A percentile compares a stretch with the other conserved stretches of the same genome.
Evolutionary conservation across 2,888 invertebrate genomes (phyloP).

Genomic region (Sinohyriopsis cumingii): DNA sequence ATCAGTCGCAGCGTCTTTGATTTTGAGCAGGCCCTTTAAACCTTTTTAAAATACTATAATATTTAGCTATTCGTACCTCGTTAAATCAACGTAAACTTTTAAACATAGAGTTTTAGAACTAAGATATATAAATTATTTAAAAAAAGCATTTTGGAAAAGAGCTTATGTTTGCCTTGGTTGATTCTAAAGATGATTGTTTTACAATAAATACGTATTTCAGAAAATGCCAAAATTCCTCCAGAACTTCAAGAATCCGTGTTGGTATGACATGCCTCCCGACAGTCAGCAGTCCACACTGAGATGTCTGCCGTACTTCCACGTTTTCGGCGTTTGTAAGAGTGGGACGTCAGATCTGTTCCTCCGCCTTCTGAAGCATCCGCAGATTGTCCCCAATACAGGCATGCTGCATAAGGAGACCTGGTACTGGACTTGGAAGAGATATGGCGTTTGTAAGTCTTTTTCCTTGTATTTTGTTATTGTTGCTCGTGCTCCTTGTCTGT

Average conservation of each 20-base stretch:
- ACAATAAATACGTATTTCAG: slow-evolving; percentile 8
- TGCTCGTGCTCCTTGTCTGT: too few species aligned
- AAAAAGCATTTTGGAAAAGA: too few species aligned
- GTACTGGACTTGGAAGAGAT: slow-evolving; percentile 32
- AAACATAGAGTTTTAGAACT: too few species aligned
- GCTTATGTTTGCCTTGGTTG: too few species aligned
- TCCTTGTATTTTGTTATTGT: too few species aligned
- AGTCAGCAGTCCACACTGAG: slow-evolving; percentile 11
- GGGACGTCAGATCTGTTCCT: slow-evolving; percentile 33
- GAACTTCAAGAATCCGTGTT: slow-evolving; percentile 32
- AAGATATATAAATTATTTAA: too few species aligned
- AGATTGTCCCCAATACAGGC: slow-evolving; percentile 23
- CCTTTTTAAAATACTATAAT: too few species aligned
- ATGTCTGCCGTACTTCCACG: slow-evolving; percentile 31
- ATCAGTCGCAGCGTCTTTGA: too few species aligned
- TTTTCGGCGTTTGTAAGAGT: slow-evolving; percentile 34
- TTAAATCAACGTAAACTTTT: too few species aligned
- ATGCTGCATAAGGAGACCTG: slow-evolving; percentile 29
- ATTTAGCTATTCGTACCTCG: too few species aligned
- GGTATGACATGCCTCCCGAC: slow-evolving; percentile 1
- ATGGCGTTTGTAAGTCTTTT: slow-evolving; percentile 11
- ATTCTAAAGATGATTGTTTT: too few species aligned
- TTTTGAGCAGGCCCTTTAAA: too few species aligned
- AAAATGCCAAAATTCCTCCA: slow-evolving; percentile 18
- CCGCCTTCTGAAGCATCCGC: slow-evolving; percentile 20